Conservation (phyloP, 2,113 vertebrate species). For the Hystrix cristata region DNA sequence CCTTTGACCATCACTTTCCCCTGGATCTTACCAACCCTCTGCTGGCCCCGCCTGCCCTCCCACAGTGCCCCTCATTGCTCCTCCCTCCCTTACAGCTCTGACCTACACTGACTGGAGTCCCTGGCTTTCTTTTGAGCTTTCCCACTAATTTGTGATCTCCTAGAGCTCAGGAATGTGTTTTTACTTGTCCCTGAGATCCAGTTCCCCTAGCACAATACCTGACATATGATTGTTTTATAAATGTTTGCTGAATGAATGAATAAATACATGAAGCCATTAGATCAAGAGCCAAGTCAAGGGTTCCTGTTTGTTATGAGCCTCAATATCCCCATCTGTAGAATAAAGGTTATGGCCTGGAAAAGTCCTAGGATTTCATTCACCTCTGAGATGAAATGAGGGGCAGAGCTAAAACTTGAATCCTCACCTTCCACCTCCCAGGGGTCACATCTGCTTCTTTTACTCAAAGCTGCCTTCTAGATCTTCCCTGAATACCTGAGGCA, state of each 20-base stretch:
- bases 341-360: neutral
- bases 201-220: conserved; percentile 49
- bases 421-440: neutral
- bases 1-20: neutral
- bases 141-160: neutral
- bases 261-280: conserved; percentile 22
- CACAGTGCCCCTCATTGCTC: neutral
- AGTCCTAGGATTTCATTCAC: neutral
- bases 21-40: neutral
- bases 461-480: conserved; percentile 12
- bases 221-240: conserved; percentile 2
- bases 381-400: neutral
- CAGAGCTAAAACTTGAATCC: conserved; percentile 16
- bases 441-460: conserved; percentile 2
- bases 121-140: neutral
- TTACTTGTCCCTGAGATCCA: conserved; percentile 49
- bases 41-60: neutral
- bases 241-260: conserved; percentile 44
- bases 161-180: neutral
- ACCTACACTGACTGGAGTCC: neutral
- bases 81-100: neutral
- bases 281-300: neutral
- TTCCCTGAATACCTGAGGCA: neutral
- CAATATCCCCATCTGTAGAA: conserved; percentile 37
- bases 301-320: neutral